Evolutionary conservation across 2,113 vertebrate species (phyloP).

Genomic region (Pipra filicauda): DNA sequence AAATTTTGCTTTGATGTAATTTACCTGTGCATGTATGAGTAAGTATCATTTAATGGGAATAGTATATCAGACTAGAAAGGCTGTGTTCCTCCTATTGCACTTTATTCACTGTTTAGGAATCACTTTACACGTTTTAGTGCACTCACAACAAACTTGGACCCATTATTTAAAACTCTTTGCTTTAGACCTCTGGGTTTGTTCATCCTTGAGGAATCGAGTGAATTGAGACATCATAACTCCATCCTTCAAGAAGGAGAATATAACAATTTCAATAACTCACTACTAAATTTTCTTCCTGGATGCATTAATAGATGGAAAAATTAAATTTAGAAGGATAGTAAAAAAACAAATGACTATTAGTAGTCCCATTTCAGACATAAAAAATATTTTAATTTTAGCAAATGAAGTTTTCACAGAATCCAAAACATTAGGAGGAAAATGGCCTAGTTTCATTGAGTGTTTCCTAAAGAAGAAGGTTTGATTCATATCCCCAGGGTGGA

Average conservation of each 20-base stretch:
- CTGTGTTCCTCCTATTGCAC: neutral
- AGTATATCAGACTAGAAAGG: neutral
- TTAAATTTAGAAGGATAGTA: neutral
- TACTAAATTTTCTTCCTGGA: neutral
- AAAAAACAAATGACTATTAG: accelerated
- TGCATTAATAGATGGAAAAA: neutral
- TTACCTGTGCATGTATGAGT: neutral
- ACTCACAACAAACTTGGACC: neutral
- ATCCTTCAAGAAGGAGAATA: neutral
- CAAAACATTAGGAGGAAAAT: neutral
- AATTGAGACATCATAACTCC: neutral
- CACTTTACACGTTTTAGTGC: neutral
- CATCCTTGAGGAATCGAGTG: neutral
- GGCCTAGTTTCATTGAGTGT: neutral
- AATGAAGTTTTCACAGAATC: neutral
- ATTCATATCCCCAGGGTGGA: neutral
- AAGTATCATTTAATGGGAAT: neutral
- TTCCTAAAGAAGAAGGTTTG: neutral
- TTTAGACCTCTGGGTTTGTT: neutral
- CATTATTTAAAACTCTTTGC: neutral
- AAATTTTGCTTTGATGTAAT: neutral
- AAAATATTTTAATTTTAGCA: neutral
- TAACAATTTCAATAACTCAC: neutral
- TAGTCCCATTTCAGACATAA: neutral
- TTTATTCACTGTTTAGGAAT: neutral